Evolutionary conservation across 2,113 vertebrate genomes (phyloP).

Genomic region (Caranx melampygus): DNA sequence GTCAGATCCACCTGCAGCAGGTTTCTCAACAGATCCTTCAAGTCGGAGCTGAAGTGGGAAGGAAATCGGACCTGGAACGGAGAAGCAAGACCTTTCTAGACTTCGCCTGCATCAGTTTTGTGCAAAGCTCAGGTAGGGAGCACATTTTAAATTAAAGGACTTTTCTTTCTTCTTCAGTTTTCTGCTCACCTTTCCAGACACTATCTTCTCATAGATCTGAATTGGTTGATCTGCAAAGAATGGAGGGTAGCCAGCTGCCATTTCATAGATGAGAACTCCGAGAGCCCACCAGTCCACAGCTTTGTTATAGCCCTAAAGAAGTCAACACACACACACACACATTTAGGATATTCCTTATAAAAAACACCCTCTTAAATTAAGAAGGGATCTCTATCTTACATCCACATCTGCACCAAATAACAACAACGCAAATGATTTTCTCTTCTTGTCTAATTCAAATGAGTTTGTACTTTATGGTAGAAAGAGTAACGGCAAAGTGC

Average conservation of each 20-base stretch:
- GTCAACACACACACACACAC: not conserved
- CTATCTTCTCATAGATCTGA: constrained; percentile 99
- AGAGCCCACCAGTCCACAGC: constrained; percentile 99
- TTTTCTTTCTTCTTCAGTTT: not conserved
- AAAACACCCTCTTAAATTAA: not conserved
- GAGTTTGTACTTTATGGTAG: not conserved
- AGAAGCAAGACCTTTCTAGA: not conserved
- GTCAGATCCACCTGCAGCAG: constrained; percentile 98
- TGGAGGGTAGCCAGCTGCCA: constrained; percentile 98
- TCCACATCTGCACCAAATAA: not conserved
- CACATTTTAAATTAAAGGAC: no score
- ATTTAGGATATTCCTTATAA: not conserved
- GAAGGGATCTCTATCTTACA: not conserved
- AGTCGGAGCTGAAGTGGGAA: constrained; percentile 98
- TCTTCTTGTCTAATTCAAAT: not conserved
- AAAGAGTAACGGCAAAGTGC: not conserved
- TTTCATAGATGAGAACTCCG: constrained; percentile 98
- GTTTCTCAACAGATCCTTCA: constrained; percentile 98
- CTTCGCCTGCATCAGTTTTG: not conserved
- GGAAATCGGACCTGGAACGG: constrained; percentile 93
- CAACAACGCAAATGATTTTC: not conserved
- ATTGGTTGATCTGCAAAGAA: constrained; percentile 99
- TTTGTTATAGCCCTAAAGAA: constrained; percentile 96
- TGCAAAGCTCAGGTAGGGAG: not conserved
- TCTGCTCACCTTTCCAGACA: constrained; percentile 94